A percentile compares a stretch with the other conserved stretches of the same genome.
Conservation (phyloP, 1,140 invertebrate genomes). For the Eulimnadia texana region DNA sequence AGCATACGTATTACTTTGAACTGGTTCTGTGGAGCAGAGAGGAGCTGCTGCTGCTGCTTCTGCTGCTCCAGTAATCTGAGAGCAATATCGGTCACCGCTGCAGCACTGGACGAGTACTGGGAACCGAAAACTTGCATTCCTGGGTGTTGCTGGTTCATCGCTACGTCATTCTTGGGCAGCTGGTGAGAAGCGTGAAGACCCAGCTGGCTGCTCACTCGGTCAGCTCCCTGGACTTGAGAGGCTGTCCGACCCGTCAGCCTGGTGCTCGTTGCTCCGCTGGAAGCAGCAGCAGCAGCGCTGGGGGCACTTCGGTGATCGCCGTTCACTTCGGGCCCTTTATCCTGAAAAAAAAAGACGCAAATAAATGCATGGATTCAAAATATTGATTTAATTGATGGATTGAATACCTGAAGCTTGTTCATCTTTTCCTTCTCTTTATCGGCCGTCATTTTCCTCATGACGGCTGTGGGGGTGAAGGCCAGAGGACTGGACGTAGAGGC, state of each 20-base stretch:
- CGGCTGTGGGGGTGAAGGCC: conserved; percentile 78
- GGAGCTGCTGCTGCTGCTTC: conserved; percentile 2
- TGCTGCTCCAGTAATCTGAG: conserved; percentile 10
- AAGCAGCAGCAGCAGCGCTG: conserved; percentile 9
- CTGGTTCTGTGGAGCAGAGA: conserved; percentile 12
- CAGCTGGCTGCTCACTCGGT: neutral
- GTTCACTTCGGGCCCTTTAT: too few species aligned
- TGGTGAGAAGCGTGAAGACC: neutral
- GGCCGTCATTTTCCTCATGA: conserved; percentile 81
- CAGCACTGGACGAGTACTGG: neutral
- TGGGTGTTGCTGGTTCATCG: conserved; percentile 5
- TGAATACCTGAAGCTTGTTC: neutral
- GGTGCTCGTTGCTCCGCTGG: conserved; percentile 3
- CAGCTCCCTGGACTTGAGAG: neutral
- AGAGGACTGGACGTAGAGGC: conserved; percentile 22
- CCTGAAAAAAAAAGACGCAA: neutral
- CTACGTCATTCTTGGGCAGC: neutral
- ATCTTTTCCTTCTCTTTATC: conserved; percentile 46
- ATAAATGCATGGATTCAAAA: neutral
- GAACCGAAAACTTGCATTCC: neutral
- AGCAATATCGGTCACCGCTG: conserved; percentile 6
- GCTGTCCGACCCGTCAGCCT: conserved; percentile 1
- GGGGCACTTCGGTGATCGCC: neutral
- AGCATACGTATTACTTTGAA: neutral
- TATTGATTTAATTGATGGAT: too few species aligned